Conservation (phyloP, 2,113 vertebrate genomes). For the Tachycineta bicolor region DNA sequence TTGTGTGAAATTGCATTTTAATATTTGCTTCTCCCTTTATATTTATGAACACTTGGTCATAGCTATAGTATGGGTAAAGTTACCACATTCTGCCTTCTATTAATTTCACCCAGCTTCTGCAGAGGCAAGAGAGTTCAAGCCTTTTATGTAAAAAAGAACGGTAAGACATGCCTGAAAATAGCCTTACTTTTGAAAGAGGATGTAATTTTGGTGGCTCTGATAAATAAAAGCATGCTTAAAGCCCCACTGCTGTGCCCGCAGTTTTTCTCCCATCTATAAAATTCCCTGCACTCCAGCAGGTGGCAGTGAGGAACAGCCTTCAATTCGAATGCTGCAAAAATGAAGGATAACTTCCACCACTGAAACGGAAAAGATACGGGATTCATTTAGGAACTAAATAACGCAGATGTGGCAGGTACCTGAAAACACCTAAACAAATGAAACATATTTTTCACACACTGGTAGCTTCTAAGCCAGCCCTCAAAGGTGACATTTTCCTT, state of each 20-base stretch:
- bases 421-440: conserved; percentile 33
- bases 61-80: neutral
- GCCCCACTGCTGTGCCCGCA: neutral
- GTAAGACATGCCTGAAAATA: neutral
- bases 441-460: conserved; percentile 31
- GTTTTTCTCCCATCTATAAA: neutral
- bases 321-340: neutral
- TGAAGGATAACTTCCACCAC: neutral
- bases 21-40: neutral
- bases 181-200: neutral
- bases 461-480: neutral
- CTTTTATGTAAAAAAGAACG: neutral
- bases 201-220: neutral
- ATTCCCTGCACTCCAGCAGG: conserved; percentile 31
- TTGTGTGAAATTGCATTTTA: neutral
- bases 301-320: conserved; percentile 53
- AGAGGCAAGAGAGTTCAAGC: neutral
- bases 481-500: neutral
- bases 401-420: neutral
- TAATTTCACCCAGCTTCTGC: neutral
- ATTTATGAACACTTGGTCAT: neutral
- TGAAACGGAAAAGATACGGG: neutral
- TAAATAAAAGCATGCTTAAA: neutral
- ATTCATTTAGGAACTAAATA: neutral
- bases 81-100: neutral